phyloP scores from a whole-genome alignment of 1,140 invertebrate genomes.

The Rhizoglyphus robini region DNA sequence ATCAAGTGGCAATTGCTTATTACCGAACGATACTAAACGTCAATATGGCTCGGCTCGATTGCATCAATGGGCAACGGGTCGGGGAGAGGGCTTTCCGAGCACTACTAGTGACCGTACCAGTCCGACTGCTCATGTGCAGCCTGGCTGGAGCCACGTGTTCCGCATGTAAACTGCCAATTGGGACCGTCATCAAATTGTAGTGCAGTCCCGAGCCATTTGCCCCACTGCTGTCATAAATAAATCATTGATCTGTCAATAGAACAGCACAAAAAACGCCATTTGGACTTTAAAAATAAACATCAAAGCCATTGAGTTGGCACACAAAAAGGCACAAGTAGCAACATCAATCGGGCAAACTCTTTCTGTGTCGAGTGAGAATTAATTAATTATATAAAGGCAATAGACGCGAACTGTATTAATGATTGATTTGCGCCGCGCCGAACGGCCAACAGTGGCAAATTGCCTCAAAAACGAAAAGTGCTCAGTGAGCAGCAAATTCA shows the following conservation, averaged over 20 bases:
- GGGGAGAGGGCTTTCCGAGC: too few species aligned
- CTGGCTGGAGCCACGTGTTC: too few species aligned
- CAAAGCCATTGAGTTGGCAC: neutral
- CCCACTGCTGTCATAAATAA: neutral
- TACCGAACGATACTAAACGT: too few species aligned
- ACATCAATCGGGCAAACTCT: neutral
- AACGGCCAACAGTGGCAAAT: neutral
- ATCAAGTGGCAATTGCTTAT: neutral
- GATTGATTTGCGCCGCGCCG: neutral
- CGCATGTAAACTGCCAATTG: too few species aligned
- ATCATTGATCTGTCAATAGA: neutral
- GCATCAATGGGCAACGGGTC: too few species aligned
- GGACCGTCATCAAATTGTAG: too few species aligned
- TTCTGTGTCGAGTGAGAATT: constrained; percentile 2
- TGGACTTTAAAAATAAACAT: constrained; percentile 11
- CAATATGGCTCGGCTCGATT: too few species aligned
- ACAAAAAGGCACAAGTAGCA: neutral
- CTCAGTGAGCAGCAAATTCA: neutral
- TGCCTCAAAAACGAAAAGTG: neutral
- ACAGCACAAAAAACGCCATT: neutral
- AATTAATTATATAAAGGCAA: constrained; percentile 1
- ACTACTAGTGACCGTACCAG: too few species aligned
- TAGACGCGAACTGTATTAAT: neutral
- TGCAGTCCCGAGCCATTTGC: neutral
- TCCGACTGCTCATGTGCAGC: too few species aligned